phyloP scores from a whole-genome alignment of 2,113 vertebrate species.

The Mohoua ochrocephala region DNA sequence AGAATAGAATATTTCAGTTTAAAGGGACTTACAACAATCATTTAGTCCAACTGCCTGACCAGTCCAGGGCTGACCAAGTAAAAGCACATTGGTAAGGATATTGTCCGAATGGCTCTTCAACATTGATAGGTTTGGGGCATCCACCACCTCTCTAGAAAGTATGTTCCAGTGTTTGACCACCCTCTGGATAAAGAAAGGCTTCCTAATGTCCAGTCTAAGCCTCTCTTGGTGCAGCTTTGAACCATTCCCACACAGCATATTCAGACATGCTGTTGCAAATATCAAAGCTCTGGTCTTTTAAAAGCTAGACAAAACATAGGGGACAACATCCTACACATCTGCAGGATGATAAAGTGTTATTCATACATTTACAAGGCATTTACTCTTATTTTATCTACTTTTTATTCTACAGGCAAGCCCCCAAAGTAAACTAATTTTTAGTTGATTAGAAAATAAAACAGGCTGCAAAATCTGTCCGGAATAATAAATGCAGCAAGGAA shows the following conservation, averaged over 20 bases:
- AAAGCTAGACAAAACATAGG: background rate
- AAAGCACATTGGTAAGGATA: background rate
- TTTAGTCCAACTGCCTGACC: background rate
- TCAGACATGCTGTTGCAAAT: background rate
- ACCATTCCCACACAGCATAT: background rate
- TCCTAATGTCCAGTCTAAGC: background rate
- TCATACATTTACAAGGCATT: background rate
- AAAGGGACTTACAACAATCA: fast-evolving
- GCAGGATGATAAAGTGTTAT: background rate
- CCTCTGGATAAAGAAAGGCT: background rate
- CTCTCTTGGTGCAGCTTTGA: background rate
- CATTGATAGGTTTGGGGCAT: background rate
- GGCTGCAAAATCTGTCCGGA: background rate
- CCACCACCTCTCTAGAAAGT: background rate
- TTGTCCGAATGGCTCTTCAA: background rate
- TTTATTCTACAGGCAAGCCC: background rate
- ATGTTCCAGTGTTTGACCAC: background rate
- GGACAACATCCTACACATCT: background rate
- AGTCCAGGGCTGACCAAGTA: background rate
- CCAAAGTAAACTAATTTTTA: background rate
- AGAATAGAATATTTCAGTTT: background rate
- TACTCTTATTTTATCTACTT: background rate
- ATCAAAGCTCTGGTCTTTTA: background rate
- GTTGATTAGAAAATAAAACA: background rate
- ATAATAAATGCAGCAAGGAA: background rate